Evolutionary conservation across 2,797 vertebrate species (phyloP).

Genomic region (Diceros bicornis): DNA sequence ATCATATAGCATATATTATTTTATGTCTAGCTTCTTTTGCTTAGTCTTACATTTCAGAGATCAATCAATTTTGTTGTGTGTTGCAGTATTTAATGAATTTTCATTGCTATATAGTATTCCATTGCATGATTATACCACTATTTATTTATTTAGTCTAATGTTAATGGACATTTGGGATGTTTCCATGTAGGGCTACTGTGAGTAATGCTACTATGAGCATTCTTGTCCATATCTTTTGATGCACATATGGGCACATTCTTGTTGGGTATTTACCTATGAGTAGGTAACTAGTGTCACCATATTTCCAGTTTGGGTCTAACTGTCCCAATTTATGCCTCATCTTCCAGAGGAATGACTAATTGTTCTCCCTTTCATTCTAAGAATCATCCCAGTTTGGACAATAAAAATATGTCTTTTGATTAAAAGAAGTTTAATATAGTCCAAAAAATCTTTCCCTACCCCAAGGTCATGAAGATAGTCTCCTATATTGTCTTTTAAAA

Average conservation of each 20-base stretch:
- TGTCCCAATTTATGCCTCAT: neutral
- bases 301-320: neutral
- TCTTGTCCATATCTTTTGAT: neutral
- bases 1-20: neutral
- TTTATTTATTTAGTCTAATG: neutral
- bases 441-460: neutral
- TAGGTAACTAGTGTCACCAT: neutral
- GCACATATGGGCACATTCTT: neutral
- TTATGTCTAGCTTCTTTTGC: neutral
- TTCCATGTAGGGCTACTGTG: neutral
- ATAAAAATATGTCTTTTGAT: neutral
- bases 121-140: neutral
- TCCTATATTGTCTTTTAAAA: neutral
- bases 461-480: neutral
- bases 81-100: neutral
- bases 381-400: neutral
- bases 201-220: neutral
- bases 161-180: neutral
- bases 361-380: constrained; percentile 7
- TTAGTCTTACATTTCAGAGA: neutral
- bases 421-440: neutral
- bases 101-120: neutral
- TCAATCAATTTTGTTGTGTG: neutral
- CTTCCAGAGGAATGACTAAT: constrained; percentile 9
- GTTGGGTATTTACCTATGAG: neutral